phyloP scores from a whole-genome alignment of 1,140 invertebrate genomes.

The Stenopsyche tienmushanensis region DNA sequence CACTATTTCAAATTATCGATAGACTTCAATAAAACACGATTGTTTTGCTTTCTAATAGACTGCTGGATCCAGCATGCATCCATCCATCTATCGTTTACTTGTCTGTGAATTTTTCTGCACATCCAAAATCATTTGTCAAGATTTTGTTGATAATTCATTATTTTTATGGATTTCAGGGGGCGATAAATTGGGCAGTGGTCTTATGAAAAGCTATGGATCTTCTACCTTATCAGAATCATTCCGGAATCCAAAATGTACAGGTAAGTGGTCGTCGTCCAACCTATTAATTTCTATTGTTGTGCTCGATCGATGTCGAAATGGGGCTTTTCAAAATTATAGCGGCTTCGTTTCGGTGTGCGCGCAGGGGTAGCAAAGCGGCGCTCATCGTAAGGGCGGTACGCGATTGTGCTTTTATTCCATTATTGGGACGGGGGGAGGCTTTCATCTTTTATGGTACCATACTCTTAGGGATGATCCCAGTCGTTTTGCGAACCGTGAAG shows the following conservation, averaged over 20 bases:
- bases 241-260: slow-evolving; percentile 53
- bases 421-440: neutral
- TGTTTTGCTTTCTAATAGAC: neutral
- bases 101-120: neutral
- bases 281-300: neutral
- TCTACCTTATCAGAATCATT: slow-evolving; percentile 51
- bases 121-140: neutral
- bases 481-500: slow-evolving; percentile 12
- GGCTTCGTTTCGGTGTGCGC: neutral
- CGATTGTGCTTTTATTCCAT: neutral
- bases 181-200: slow-evolving; percentile 48
- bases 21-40: neutral
- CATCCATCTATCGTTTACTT: neutral
- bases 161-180: slow-evolving; percentile 45
- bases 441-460: neutral
- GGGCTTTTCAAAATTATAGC: neutral
- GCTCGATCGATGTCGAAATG: neutral
- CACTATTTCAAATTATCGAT: no score
- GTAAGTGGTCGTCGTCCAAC: slow-evolving; percentile 42
- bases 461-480: neutral
- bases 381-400: neutral
- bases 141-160: slow-evolving; percentile 4
- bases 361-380: neutral
- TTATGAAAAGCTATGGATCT: slow-evolving; percentile 51
- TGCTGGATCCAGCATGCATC: neutral